These are phyloP conservation scores for Mimumesa dahlbomi DNA, from an alignment of 2,888 invertebrate genomes.

Conservation along the genomic window DNA sequence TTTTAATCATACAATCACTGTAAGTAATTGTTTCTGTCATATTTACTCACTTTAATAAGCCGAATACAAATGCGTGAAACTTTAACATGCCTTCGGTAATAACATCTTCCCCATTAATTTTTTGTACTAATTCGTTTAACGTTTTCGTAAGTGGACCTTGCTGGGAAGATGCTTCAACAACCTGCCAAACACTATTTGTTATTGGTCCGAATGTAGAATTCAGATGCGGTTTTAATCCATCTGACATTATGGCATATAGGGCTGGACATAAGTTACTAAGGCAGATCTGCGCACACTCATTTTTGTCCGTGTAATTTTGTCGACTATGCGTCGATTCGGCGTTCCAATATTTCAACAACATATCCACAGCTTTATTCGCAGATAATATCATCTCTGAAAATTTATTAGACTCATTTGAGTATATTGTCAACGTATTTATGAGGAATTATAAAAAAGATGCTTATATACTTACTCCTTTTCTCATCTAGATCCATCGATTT, in stretches of 20 bases:
- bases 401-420: no score
- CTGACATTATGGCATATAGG: constrained; percentile 90
- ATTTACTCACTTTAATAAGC: constrained; percentile 88
- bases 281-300: constrained; percentile 88
- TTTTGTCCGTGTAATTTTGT: constrained; percentile 81
- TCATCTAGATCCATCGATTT: constrained; percentile 83
- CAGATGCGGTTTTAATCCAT: constrained; percentile 90
- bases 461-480: constrained; percentile 77
- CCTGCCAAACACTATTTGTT: constrained; percentile 93
- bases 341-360: constrained; percentile 85
- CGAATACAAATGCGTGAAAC: constrained; percentile 94
- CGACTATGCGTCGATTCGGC: constrained; percentile 84
- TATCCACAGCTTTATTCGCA: constrained; percentile 88
- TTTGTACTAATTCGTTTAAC: constrained; percentile 90
- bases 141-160: constrained; percentile 93
- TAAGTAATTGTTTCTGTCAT: background rate
- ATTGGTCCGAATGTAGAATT: constrained; percentile 93
- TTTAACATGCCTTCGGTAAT: constrained; percentile 92
- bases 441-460: background rate
- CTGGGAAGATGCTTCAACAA: constrained; percentile 93
- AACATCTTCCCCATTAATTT: constrained; percentile 91
- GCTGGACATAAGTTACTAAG: constrained; percentile 91
- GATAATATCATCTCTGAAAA: constrained; percentile 86
- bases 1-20: background rate
- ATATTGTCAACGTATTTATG: background rate